These are phyloP conservation scores for Drosophila meridionalis DNA, from an alignment of 2,888 invertebrate genomes.

Conservation along the genomic window DNA sequence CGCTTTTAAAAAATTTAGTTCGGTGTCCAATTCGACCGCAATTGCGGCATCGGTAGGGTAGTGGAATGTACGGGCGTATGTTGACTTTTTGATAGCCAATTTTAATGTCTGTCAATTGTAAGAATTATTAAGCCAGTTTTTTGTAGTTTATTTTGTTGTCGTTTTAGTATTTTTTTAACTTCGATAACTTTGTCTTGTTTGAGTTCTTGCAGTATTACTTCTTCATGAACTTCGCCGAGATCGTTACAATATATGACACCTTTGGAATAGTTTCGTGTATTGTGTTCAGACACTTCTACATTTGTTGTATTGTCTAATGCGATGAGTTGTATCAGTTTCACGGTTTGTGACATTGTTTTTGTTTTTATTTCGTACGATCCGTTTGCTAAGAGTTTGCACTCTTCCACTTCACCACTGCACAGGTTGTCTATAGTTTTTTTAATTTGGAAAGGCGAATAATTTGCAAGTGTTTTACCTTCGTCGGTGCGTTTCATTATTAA, in stretches of 20 bases:
- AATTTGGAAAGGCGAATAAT: not conserved
- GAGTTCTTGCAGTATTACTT: not conserved
- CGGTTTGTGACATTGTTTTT: too few species aligned
- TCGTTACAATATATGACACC: not conserved
- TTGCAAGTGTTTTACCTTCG: not conserved
- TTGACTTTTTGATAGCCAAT: not conserved
- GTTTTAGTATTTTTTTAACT: too few species aligned
- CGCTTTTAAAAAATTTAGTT: not conserved
- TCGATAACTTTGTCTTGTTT: too few species aligned
- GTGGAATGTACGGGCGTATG: not conserved
- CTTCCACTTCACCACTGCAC: not conserved
- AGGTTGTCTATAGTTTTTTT: not conserved
- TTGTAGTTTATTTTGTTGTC: not conserved
- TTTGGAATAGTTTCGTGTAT: not conserved
- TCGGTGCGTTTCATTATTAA: not conserved
- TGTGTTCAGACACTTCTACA: too few species aligned
- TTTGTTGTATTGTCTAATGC: too few species aligned
- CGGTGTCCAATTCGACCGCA: too few species aligned
- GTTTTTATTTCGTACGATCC: too few species aligned
- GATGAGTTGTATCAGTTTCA: too few species aligned
- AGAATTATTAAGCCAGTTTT: not conserved
- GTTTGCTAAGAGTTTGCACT: not conserved
- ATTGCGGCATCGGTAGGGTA: too few species aligned
- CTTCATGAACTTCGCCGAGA: not conserved
- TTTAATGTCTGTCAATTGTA: not conserved